Evolutionary conservation across 2,888 invertebrate genomes (phyloP), one percentile per base, ranked within the genome.

Genomic region (Dynastes hyllus): DNA sequence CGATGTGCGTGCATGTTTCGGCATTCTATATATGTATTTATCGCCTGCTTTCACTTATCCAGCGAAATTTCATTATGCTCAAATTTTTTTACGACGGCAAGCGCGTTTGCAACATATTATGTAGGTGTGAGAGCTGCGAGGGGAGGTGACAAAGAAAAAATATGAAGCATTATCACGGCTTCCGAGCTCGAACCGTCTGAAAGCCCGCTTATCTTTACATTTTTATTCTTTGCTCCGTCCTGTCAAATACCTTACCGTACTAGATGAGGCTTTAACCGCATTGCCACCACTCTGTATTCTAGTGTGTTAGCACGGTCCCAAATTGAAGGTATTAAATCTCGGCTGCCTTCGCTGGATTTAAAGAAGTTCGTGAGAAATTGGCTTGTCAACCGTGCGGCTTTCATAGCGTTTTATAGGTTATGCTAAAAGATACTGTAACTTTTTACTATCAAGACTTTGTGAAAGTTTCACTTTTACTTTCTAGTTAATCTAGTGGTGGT

Each of bases 301-400:
- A 37, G 80, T 78, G 80, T 80, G 80, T 78, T 80, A 83, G 82
- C 73, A n/a, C 61, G 73, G 73, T 82, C 82, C 82, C 84, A 85
- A 84, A 84, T 85, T 85, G 85, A 83, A 83, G 82, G 85, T 84
- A 85, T 84, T 85, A 85, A 84, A 85, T 85, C 85, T 84, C 82
- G 65, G 79, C 81, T 55, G 80, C 82, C 80, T 82, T 82, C 81
- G 79, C 80, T 81, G 83, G 84, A 84, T 84, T 84, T 85, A 83
- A 83, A 84, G 83, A 83, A 84, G 83, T 82, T 82, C 80, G 78
- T 83, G 83, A 84, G 84, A 84, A 84, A 85, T 85, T 85, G 85
- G 82, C 84, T 83, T 85, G 84, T 84, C 84, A 85, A 82, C 84
- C 82, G 66, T 75, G 40, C 45, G 61, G 27, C 55, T 58, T 58